phyloP scores from a whole-genome alignment of 2,113 vertebrate species.

The Dasyornis broadbenti region DNA sequence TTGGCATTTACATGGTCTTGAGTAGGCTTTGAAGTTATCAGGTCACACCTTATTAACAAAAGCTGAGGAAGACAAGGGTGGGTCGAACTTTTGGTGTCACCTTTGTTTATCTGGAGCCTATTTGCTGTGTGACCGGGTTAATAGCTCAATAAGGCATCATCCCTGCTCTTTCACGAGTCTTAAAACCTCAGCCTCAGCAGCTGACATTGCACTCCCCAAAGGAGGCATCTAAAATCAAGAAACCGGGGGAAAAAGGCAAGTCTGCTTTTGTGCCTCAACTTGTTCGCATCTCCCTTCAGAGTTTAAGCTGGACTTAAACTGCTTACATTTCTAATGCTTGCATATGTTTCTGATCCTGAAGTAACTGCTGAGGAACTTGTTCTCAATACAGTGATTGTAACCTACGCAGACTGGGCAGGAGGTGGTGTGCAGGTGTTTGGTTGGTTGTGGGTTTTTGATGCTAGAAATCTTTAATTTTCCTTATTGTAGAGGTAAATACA shows the following conservation, averaged over 20 bases:
- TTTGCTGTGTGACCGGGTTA: neutral
- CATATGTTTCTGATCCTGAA: neutral
- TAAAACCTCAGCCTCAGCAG: neutral
- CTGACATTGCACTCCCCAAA: neutral
- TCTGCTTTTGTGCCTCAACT: neutral
- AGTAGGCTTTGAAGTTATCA: slow-evolving; percentile 25
- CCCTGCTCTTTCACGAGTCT: neutral
- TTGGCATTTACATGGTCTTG: neutral
- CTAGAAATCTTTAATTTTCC: neutral
- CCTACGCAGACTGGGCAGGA: neutral
- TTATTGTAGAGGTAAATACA: neutral
- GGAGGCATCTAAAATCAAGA: neutral
- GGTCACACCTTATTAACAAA: slow-evolving; percentile 34
- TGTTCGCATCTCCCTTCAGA: neutral
- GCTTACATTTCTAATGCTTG: neutral
- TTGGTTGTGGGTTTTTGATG: neutral
- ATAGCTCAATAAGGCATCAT: neutral
- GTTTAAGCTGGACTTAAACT: neutral
- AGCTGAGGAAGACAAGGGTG: neutral
- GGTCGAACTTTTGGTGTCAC: neutral
- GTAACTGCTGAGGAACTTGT: neutral
- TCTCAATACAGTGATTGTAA: neutral
- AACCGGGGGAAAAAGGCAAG: rapidly evolving
- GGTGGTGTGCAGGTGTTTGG: neutral
- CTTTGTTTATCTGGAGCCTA: neutral